Percentiles rank a stretch among this genome's conserved stretches.
phyloP scores from a whole-genome alignment of 2,113 vertebrate genomes.

The Passer domesticus region DNA sequence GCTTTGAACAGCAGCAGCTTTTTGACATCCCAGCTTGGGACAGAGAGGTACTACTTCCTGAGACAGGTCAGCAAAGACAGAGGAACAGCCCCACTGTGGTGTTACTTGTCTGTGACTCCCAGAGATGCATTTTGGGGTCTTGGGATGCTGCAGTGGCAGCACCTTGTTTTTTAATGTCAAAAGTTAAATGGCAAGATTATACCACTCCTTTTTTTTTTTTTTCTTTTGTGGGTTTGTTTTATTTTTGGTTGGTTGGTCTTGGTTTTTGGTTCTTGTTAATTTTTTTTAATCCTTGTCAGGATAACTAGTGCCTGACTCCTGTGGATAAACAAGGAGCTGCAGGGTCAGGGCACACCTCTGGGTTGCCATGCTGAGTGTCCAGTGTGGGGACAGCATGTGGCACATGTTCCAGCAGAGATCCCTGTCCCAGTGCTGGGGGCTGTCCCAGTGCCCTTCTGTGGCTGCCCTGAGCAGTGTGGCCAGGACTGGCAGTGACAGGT shows the following conservation, averaged over 20 bases:
- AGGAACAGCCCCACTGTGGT: neutral
- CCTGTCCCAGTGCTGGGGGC: too few relatives aligned
- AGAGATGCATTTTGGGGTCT: neutral
- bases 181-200: neutral
- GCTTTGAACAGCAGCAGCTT: neutral
- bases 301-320: neutral
- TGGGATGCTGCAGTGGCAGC: neutral
- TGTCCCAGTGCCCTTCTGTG: neutral
- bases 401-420: rapidly evolving
- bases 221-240: neutral
- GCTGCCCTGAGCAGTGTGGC: rapidly evolving
- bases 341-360: neutral
- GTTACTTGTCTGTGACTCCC: neutral
- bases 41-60: neutral
- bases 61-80: neutral
- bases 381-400: rapidly evolving
- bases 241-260: too few relatives aligned
- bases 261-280: neutral
- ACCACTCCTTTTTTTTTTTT: neutral
- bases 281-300: neutral
- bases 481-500: rapidly evolving
- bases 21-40: neutral
- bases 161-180: neutral
- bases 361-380: neutral
- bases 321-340: neutral